A percentile compares a stretch with the other conserved stretches of the same genome.
These are phyloP conservation scores for Noctua pronuba DNA, from an alignment of 2,888 invertebrate genomes.

Conservation along the genomic window DNA sequence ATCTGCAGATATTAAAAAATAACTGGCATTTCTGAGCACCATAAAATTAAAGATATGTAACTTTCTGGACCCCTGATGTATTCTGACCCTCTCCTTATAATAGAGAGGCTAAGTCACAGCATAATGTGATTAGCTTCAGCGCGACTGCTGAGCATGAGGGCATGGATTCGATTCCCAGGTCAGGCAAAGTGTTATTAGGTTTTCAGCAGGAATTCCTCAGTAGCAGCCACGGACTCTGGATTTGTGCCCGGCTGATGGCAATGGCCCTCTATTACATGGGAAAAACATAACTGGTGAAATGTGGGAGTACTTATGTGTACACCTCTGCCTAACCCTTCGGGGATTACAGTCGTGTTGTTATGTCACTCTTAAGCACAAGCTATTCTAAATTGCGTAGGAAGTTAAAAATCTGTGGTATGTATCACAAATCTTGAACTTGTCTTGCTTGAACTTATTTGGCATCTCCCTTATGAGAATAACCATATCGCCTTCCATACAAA, in stretches of 20 bases:
- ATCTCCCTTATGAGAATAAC: background rate
- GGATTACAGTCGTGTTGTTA: background rate
- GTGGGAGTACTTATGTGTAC: background rate
- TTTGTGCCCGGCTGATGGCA: background rate
- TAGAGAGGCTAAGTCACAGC: rapidly evolving
- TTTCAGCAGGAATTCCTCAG: background rate
- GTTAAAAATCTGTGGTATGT: background rate
- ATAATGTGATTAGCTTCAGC: background rate
- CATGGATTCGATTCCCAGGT: background rate
- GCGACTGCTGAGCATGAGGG: background rate
- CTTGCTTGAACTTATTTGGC: slow-evolving; percentile 12
- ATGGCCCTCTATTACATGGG: background rate
- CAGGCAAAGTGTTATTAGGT: background rate
- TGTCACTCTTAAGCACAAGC: background rate
- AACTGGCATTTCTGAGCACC: too few species aligned
- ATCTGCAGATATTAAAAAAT: background rate
- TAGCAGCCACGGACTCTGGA: background rate
- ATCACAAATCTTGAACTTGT: background rate
- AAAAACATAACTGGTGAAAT: background rate
- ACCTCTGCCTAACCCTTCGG: background rate
- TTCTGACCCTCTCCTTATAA: background rate
- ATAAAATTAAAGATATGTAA: background rate
- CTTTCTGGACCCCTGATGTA: background rate
- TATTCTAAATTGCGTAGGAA: background rate
- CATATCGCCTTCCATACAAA: slow-evolving; percentile 25